Conservation (phyloP, 1,140 invertebrate genomes). For the Steinernema khuongi region DNA sequence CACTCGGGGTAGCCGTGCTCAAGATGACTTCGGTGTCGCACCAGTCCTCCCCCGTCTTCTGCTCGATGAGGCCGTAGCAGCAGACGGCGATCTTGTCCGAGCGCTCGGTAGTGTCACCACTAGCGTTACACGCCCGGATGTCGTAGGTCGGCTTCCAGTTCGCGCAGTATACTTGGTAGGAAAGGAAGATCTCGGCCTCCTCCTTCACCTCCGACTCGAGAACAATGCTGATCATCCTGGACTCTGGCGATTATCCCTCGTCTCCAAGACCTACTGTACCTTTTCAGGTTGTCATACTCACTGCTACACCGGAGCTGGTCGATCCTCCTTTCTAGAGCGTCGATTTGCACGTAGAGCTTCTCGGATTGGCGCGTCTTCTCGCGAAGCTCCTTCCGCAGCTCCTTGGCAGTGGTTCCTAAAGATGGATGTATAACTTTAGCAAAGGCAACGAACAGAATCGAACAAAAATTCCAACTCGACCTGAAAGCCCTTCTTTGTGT, state of each 20-base stretch:
- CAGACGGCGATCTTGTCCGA: constrained; percentile 30
- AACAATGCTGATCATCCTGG: constrained; percentile 44
- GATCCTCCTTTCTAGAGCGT: constrained; percentile 45
- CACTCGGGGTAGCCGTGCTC: constrained; percentile 60
- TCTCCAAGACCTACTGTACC: constrained; percentile 29
- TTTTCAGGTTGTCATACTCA: constrained; percentile 55
- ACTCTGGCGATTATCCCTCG: constrained; percentile 18
- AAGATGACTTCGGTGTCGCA: constrained; percentile 59
- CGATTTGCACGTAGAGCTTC: constrained; percentile 41
- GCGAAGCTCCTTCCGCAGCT: constrained; percentile 47
- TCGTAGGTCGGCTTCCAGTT: constrained; percentile 53
- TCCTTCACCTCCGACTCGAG: constrained; percentile 43
- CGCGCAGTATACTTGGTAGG: constrained; percentile 56
- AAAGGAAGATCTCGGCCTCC: constrained; percentile 40
- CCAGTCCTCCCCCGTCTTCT: constrained; percentile 63
- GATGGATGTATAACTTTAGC: neutral
- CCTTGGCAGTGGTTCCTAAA: constrained; percentile 46
- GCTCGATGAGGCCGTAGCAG: constrained; percentile 62
- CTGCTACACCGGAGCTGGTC: constrained; percentile 49
- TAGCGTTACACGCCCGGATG: constrained; percentile 47
- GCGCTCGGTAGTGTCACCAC: constrained; percentile 20
- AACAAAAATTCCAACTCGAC: too few species aligned
- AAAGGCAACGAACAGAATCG: too few species aligned
- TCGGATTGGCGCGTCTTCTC: constrained; percentile 38
- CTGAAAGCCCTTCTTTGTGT: too few species aligned